Conservation (phyloP, 2,797 vertebrate species). For the Clarias fuscus region DNA sequence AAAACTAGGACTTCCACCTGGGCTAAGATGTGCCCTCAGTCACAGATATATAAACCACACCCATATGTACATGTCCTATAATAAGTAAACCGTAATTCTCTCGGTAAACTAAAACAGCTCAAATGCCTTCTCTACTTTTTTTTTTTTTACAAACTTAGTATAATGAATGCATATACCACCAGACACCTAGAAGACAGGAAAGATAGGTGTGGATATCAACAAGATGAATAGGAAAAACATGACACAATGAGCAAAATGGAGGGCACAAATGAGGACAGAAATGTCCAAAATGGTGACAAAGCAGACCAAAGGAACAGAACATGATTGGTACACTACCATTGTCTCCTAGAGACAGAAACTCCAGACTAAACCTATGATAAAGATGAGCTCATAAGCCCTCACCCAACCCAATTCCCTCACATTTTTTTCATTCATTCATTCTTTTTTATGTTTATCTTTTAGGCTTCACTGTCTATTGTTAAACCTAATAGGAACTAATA, state of each 20-base stretch:
- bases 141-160: not conserved
- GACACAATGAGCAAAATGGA: constrained; percentile 4
- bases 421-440: constrained; percentile 16
- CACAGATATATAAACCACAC: constrained; percentile 35
- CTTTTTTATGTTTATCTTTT: not conserved
- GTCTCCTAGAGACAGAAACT: constrained; percentile 38
- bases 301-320: constrained; percentile 34
- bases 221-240: not conserved
- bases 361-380: constrained; percentile 27
- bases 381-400: constrained; percentile 50
- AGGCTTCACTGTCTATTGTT: not conserved
- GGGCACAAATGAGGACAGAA: not conserved
- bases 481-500: not conserved
- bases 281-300: constrained; percentile 16
- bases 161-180: not conserved
- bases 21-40: constrained; percentile 10
- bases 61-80: not conserved
- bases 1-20: constrained; percentile 22
- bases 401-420: constrained; percentile 25
- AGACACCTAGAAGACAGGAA: not conserved
- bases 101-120: not conserved
- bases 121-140: not conserved
- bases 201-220: not conserved
- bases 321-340: constrained; percentile 27
- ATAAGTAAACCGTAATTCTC: not conserved